phyloP scores from a whole-genome alignment of 2,888 invertebrate genomes.

The Clostera curtula region DNA sequence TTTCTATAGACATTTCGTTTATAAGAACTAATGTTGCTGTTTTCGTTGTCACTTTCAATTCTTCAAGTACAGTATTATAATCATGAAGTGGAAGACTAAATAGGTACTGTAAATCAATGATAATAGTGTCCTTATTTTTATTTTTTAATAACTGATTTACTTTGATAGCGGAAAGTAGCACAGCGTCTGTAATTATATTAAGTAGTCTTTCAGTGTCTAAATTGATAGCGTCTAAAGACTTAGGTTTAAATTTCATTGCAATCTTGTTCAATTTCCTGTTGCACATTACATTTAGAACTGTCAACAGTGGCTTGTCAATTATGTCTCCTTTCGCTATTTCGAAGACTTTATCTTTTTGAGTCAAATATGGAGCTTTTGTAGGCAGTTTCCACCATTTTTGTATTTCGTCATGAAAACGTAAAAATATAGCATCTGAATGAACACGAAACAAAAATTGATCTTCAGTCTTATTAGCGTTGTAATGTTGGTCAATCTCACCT shows the following conservation, averaged over 20 bases:
- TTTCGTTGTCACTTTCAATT: slow-evolving; percentile 22
- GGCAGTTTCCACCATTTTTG: slow-evolving; percentile 37
- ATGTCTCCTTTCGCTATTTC: slow-evolving; percentile 29
- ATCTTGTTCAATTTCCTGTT: slow-evolving; percentile 25
- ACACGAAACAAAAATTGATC: slow-evolving; percentile 26
- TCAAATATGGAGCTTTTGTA: slow-evolving; percentile 24
- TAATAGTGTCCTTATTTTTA: slow-evolving; percentile 19
- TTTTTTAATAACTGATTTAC: slow-evolving; percentile 22
- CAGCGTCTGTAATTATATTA: slow-evolving; percentile 24
- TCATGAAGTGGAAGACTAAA: slow-evolving; percentile 24
- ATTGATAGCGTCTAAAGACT: slow-evolving; percentile 18
- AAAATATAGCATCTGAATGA: slow-evolving; percentile 33
- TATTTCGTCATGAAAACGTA: slow-evolving; percentile 34
- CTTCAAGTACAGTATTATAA: slow-evolving; percentile 24
- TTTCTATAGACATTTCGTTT: slow-evolving; percentile 19
- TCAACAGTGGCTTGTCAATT: slow-evolving; percentile 29
- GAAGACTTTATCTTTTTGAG: slow-evolving; percentile 23
- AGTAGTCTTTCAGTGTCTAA: slow-evolving; percentile 13
- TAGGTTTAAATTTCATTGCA: slow-evolving; percentile 18
- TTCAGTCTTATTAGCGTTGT: slow-evolving; percentile 19
- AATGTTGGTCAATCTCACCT: slow-evolving; percentile 24
- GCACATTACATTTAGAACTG: slow-evolving; percentile 28
- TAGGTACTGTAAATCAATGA: slow-evolving; percentile 31
- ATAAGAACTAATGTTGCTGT: slow-evolving; percentile 22
- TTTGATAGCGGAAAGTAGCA: slow-evolving; percentile 26